Base-by-base conservation (phyloP, 2,113 vertebrate species). In the Cervus canadensis region DNA sequence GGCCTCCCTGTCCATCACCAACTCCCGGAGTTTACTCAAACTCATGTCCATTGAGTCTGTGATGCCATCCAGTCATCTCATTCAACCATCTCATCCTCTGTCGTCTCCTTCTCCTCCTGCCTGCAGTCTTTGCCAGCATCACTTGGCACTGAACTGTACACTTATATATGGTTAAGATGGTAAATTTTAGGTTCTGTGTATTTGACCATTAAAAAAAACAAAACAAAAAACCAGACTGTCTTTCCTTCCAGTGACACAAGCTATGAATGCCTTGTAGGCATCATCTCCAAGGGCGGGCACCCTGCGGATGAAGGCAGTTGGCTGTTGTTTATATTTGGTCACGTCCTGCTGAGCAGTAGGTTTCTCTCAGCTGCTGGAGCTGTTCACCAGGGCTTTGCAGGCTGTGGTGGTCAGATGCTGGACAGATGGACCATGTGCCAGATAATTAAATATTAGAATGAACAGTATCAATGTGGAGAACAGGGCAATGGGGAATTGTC, bases 231-330 rank as follows among this genome's bases (percentile, higher is more conserved):
- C n/a, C n/a, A 45, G 71, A 40, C 23, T 7, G 28, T 36, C 87
- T 95, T 60, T 64, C 16, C 36, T 59, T 62, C 15, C 12, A 1
- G 76, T 11, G 64, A 16, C 26, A 9, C 2, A 45, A 50, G 26
- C 30, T 3, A 5, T 1, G 25, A 43, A 7, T 48, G 95, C 28
- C 89, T 62, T 21, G 14, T 45, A 59, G 83, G 13, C 3, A 0
- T 74, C 23, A 5, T 40, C 14, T 62, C 56, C n/a, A 36, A 21
- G 79, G 59, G 7, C 1, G 1, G 45, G 56, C 10, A 23, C 19
- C 78, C 40, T 36, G 56, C 30, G 0, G 0, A 9, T 2, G 30
- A 28, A 50, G 40, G 36, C 8, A 2, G 7, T 6, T 8, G 50
- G 48, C 0, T 15, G 52, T 9, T 26, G 2, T 48, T 52, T n/a